Base-by-base conservation (phyloP, 30 jellyfish, hydroid and myxozoan species). In the Rhopilema esculentum region DNA sequence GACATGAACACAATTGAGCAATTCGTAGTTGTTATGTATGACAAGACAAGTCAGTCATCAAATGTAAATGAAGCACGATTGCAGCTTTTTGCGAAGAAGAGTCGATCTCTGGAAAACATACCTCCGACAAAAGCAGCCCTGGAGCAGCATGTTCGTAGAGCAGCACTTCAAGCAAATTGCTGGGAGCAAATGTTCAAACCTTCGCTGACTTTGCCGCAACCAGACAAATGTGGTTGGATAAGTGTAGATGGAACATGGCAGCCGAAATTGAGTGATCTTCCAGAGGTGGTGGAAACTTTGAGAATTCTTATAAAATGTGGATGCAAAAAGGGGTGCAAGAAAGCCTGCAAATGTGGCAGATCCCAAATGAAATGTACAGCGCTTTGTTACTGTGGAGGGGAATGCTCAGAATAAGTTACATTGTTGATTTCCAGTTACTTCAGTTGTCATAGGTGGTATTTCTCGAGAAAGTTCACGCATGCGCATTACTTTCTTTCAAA, bases 151-250 rank as follows among this genome's bases (percentile, higher is more conserved):
- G 50, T n/a, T n/a, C n/a, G n/a, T n/a, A n/a, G n/a, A n/a, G n/a
- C n/a, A n/a, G n/a, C n/a, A n/a, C n/a, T n/a, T n/a, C n/a, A n/a
- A n/a, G n/a, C n/a, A n/a, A n/a, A n/a, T n/a, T n/a, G n/a, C n/a
- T 53, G 87, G 75, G 61, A 76, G 50, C 87, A 76, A 20, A 76
- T 76, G 87, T 53, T 76, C 1, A 50, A 76, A 31, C 75, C 75
- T 33, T 33, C 50, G 23, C 87, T 33, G 51, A 23, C 75, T n/a
- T 76, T 76, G 50, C 33, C 31, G 48, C 48, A 49, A 27, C 87
- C 87, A 0, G 87, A 76, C 77, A 49, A 76, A 8, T 76, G 82
- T 65, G 75, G 75, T n/a, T 76, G 87, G 87, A 76, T 24, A 33
- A 33, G n/a, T 77, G 49, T 18, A 33, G 75, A 76, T 15, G 87